A percentile compares a stretch with the other conserved stretches of the same genome.
Evolutionary conservation across 2,113 vertebrate genomes (phyloP).

Genomic region (cattle (Bos taurus)): DNA sequence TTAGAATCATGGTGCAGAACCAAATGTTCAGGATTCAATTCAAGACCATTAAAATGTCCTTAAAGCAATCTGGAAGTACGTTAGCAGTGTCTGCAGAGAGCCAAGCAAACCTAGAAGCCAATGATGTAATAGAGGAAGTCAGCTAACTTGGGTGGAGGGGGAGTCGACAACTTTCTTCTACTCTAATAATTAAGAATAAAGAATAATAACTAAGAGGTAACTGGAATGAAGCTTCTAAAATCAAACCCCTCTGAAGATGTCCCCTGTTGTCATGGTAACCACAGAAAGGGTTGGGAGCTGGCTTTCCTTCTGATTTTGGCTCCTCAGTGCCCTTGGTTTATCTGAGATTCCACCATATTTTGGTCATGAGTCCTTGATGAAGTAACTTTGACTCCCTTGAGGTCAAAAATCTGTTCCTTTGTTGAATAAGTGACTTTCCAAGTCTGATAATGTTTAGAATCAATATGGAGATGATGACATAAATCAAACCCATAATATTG

Average conservation of each 20-base stretch:
- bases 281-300: not conserved
- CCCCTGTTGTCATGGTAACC: not conserved
- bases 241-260: not conserved
- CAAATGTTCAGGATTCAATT: not conserved
- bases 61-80: not conserved
- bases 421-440: not conserved
- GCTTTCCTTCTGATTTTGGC: not conserved
- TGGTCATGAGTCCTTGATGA: not conserved
- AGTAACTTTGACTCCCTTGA: not conserved
- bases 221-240: not conserved
- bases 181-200: not conserved
- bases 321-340: not conserved
- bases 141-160: not conserved
- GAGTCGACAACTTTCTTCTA: not conserved
- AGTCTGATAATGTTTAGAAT: not conserved
- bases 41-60: not conserved
- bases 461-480: not conserved
- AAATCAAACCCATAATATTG: not conserved
- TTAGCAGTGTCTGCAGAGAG: not conserved
- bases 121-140: not conserved
- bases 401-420: not conserved
- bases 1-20: not conserved
- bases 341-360: not conserved
- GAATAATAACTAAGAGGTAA: not conserved
- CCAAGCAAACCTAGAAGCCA: not conserved